A percentile compares a stretch with the other conserved stretches of the same genome.
Evolutionary conservation across 2,797 vertebrate genomes (phyloP).

Genomic region (Scomberomorus guttatus): DNA sequence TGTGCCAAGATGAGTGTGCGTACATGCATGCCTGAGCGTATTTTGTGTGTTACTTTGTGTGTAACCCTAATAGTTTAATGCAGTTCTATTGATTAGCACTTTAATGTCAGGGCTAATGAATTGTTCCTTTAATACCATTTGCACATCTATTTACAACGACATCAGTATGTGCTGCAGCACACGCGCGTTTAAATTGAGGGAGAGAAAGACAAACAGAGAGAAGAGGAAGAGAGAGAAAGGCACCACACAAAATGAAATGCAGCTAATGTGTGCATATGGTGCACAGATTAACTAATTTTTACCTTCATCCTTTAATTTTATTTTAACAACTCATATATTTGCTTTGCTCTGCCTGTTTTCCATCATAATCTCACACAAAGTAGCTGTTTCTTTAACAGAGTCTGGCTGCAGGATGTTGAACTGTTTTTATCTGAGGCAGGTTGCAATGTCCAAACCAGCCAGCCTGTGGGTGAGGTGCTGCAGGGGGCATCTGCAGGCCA

Average conservation of each 20-base stretch:
- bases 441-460: slow-evolving; percentile 49
- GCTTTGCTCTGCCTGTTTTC: slow-evolving; percentile 41
- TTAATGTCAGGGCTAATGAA: slow-evolving; percentile 87
- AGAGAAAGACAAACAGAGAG: slow-evolving; percentile 10
- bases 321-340: slow-evolving; percentile 27
- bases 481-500: slow-evolving; percentile 61
- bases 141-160: slow-evolving; percentile 81
- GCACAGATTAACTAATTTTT: too few relatives aligned
- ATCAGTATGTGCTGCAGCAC: slow-evolving; percentile 71
- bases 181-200: slow-evolving; percentile 32
- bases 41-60: slow-evolving; percentile 59
- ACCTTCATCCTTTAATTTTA: slow-evolving; percentile 14
- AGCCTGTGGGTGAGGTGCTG: slow-evolving; percentile 35
- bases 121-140: slow-evolving; percentile 87
- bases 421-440: slow-evolving; percentile 49
- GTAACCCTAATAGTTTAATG: slow-evolving; percentile 87
- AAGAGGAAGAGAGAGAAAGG: not conserved
- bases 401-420: slow-evolving; percentile 35
- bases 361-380: slow-evolving; percentile 35
- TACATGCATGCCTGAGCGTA: slow-evolving; percentile 41
- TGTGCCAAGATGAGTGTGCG: slow-evolving; percentile 49
- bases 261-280: slow-evolving; percentile 26
- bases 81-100: slow-evolving; percentile 88
- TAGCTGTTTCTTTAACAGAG: slow-evolving; percentile 16
- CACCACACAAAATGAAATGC: slow-evolving; percentile 30